These are phyloP conservation scores for Amphimallon solstitiale DNA, from an alignment of 2,888 invertebrate species.

Conservation along the genomic window DNA sequence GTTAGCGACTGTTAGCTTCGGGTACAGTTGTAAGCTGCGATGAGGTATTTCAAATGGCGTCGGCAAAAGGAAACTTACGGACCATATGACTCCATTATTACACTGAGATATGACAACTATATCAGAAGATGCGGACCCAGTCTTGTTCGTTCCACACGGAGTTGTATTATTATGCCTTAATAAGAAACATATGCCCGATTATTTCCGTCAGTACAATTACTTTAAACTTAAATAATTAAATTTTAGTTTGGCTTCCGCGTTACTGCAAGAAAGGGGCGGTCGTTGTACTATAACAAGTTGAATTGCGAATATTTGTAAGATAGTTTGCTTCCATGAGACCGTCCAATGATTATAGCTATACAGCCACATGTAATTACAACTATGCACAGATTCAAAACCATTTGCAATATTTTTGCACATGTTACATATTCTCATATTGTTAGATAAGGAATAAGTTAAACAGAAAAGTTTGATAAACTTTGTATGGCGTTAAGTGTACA, in stretches of 20 bases:
- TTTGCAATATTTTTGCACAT: no score
- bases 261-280: neutral
- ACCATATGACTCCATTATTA: constrained; percentile 50
- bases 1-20: constrained; percentile 50
- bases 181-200: constrained; percentile 41
- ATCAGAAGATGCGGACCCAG: constrained; percentile 40
- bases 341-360: neutral
- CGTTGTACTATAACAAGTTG: constrained; percentile 10
- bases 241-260: constrained; percentile 37
- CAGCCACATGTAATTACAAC: neutral
- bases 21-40: constrained; percentile 29
- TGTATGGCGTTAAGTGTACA: no score
- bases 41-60: constrained; percentile 41
- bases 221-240: constrained; percentile 42
- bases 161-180: constrained; percentile 36
- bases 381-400: neutral
- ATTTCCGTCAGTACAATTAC: constrained; percentile 39
- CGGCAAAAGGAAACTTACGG: constrained; percentile 17
- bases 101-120: constrained; percentile 49
- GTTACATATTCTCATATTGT: no score
- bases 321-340: neutral
- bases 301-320: constrained; percentile 13
- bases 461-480: no score
- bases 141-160: constrained; percentile 22
- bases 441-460: no score